A percentile compares a stretch with the other conserved stretches of the same genome.
Conservation (phyloP, 2,113 vertebrate species). For the Callionymus lyra region DNA sequence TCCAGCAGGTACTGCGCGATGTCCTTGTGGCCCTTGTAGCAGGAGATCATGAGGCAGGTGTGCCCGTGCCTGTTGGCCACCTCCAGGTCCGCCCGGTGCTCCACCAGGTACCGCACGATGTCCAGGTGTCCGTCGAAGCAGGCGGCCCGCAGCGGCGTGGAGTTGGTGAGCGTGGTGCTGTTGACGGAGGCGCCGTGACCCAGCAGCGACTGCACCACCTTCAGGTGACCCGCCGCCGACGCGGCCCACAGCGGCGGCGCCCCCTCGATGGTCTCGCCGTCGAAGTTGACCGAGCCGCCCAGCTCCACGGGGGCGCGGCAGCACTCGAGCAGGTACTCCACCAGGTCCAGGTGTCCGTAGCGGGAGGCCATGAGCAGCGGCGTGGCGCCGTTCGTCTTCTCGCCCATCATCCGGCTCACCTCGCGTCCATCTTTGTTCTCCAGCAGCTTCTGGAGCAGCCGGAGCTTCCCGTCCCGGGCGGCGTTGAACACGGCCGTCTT, state of each 20-base stretch:
- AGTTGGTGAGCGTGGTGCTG: constrained; percentile 95
- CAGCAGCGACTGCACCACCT: constrained; percentile 89
- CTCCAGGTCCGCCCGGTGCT: constrained; percentile 93
- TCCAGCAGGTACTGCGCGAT: constrained; percentile 94
- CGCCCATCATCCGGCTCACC: constrained; percentile 80
- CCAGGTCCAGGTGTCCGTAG: constrained; percentile 95
- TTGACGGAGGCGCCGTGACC: constrained; percentile 93
- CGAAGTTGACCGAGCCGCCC: constrained; percentile 93
- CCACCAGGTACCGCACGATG: constrained; percentile 92
- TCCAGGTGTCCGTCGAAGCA: constrained; percentile 97
- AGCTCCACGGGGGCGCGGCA: constrained; percentile 86
- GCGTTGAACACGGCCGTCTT: constrained; percentile 98
- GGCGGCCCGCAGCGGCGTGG: constrained; percentile 86
- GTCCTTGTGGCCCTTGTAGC: constrained; percentile 97
- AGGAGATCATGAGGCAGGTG: constrained; percentile 97
- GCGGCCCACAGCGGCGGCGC: constrained; percentile 94
- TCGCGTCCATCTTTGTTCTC: constrained; percentile 88
- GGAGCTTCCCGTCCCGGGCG: constrained; percentile 92
- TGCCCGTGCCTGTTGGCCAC: constrained; percentile 96
- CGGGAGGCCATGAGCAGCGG: constrained; percentile 91
- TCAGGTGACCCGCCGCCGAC: constrained; percentile 88
- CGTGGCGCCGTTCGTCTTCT: constrained; percentile 92
- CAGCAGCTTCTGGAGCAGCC: constrained; percentile 87
- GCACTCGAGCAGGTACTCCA: constrained; percentile 90
- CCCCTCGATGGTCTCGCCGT: constrained; percentile 95